Percentiles rank a stretch among this genome's conserved stretches.
Evolutionary conservation across 2,888 invertebrate genomes (phyloP).

Genomic region (Mermis nigrescens): DNA sequence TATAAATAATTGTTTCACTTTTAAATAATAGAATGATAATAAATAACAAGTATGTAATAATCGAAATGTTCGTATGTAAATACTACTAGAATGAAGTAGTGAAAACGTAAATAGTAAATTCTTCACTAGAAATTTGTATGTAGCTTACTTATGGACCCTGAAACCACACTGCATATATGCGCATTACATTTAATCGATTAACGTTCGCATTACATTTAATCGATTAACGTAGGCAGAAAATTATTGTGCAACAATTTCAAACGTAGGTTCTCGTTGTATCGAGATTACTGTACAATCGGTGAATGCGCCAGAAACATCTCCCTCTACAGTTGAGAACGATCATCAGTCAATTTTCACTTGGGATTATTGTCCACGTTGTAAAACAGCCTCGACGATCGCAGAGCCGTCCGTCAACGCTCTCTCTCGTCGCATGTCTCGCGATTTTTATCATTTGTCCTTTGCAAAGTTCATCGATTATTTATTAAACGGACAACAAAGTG

Average conservation of each 20-base stretch:
- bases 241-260: background rate
- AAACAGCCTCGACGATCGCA: too few species aligned
- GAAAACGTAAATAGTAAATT: background rate
- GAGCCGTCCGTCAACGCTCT: too few species aligned
- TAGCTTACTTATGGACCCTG: background rate
- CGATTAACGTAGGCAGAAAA: too few species aligned
- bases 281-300: conserved; percentile 22
- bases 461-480: conserved; percentile 72
- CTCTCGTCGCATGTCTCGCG: conserved; percentile 49
- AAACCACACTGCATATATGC: too few species aligned
- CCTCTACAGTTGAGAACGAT: background rate
- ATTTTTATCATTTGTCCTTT: conserved; percentile 63
- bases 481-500: conserved; percentile 56
- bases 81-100: too few species aligned
- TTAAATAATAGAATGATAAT: too few species aligned
- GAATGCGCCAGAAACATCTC: background rate
- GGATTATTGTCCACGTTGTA: conserved; percentile 24
- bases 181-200: too few species aligned
- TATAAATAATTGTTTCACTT: too few species aligned
- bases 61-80: too few species aligned
- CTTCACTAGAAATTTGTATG: background rate
- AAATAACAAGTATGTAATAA: too few species aligned
- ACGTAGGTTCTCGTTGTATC: conserved; percentile 13
- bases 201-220: too few species aligned
- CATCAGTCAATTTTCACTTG: conserved; percentile 23